Conservation (phyloP, 2,113 vertebrate species). For the Mormyrus iriodes region DNA sequence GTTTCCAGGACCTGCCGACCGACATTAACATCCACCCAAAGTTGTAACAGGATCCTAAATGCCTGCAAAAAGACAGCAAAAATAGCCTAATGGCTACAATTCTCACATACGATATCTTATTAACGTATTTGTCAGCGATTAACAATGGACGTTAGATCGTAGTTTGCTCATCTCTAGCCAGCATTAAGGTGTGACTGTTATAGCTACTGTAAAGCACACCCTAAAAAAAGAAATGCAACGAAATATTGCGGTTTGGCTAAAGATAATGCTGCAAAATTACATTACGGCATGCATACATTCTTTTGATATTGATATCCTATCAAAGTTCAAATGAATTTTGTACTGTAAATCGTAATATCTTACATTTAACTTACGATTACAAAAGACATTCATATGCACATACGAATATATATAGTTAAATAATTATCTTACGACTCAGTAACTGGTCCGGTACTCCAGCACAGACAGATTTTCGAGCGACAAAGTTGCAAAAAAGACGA, state of each 20-base stretch:
- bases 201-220: background rate
- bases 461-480: background rate
- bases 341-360: background rate
- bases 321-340: background rate
- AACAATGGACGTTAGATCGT: background rate
- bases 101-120: background rate
- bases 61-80: slow-evolving; percentile 28
- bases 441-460: background rate
- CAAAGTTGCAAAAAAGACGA: background rate
- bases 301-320: background rate
- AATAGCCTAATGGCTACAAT: background rate
- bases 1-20: slow-evolving; percentile 50
- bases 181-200: slow-evolving; percentile 1
- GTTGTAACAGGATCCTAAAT: slow-evolving; percentile 35
- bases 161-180: background rate
- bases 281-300: background rate
- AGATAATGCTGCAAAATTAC: background rate
- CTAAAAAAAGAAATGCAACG: background rate
- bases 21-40: slow-evolving; percentile 29
- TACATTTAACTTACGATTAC: background rate
- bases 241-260: too few species aligned
- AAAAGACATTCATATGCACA: background rate
- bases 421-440: background rate
- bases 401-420: slow-evolving; percentile 8
- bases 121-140: background rate